Conservation (phyloP, 2,797 vertebrate genomes). For the Sitta carolinensis region DNA sequence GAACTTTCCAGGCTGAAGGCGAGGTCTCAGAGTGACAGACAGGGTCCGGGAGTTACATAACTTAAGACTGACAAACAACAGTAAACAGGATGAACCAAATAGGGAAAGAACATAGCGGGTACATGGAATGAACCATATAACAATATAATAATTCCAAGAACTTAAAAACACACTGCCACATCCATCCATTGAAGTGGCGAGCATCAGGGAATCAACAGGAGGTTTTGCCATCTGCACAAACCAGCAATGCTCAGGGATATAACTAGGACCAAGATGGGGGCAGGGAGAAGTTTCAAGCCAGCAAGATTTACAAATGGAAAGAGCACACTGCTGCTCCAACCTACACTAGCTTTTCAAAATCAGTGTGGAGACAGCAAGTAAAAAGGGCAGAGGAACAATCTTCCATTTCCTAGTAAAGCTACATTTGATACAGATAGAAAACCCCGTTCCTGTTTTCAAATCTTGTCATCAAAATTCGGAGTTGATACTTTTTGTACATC, state of each 20-base stretch:
- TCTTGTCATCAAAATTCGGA: not conserved
- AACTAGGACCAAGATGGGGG: not conserved
- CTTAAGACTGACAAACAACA: too few species aligned
- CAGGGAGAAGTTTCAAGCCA: not conserved
- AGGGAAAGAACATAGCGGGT: too few species aligned
- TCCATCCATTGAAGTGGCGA: not conserved
- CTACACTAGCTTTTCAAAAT: not conserved
- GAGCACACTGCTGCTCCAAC: not conserved
- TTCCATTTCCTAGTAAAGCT: not conserved
- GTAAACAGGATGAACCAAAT: too few species aligned
- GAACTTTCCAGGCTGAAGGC: too few species aligned
- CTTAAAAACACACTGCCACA: too few species aligned
- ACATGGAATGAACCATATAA: too few species aligned
- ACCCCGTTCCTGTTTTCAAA: not conserved
- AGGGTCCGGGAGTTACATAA: too few species aligned
- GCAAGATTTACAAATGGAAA: constrained; percentile 9
- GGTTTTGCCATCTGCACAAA: not conserved
- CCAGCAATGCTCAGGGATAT: not conserved
- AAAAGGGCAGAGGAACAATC: not conserved
- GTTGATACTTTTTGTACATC: not conserved
- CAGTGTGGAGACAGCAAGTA: not conserved
- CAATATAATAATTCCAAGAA: too few species aligned
- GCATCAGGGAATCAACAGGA: not conserved
- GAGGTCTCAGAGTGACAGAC: too few species aligned
- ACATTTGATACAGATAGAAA: not conserved